These are phyloP conservation scores for Hypothenemus hampei DNA, from an alignment of 1,140 invertebrate genomes.

Conservation along the genomic window DNA sequence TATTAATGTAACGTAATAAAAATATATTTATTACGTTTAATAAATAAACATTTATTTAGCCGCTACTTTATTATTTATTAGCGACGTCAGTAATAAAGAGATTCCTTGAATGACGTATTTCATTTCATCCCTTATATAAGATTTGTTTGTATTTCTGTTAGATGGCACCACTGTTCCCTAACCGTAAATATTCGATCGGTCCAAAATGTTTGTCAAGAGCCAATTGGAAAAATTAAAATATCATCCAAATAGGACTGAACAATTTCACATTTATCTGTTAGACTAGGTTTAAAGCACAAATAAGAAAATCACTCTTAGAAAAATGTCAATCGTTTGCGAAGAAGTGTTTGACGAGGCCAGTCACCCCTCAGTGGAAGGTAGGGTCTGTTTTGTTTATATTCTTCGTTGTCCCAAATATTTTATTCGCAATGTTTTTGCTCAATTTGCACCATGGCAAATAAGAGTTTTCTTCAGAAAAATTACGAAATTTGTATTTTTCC, in stretches of 20 bases:
- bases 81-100: too few relatives aligned
- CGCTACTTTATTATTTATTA: too few relatives aligned
- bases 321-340: constrained; percentile 58
- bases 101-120: too few relatives aligned
- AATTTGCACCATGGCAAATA: too few relatives aligned
- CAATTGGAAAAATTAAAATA: neutral
- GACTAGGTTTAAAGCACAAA: too few relatives aligned
- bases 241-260: neutral
- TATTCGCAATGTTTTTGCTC: too few relatives aligned
- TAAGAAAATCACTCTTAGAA: constrained; percentile 2
- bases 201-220: neutral
- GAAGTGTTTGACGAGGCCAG: constrained; percentile 78
- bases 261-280: too few relatives aligned
- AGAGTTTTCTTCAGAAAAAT: too few relatives aligned
- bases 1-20: neutral
- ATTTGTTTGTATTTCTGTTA: too few relatives aligned
- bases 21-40: neutral
- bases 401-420: neutral
- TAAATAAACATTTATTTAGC: too few relatives aligned
- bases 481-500: too few relatives aligned
- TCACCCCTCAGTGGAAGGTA: constrained; percentile 72
- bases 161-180: neutral
- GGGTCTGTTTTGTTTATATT: constrained; percentile 12
- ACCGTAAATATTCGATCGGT: constrained; percentile 2
- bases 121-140: too few relatives aligned